Evolutionary conservation across 2,797 vertebrate species (phyloP).

Genomic region (Phoebastria nigripes): DNA sequence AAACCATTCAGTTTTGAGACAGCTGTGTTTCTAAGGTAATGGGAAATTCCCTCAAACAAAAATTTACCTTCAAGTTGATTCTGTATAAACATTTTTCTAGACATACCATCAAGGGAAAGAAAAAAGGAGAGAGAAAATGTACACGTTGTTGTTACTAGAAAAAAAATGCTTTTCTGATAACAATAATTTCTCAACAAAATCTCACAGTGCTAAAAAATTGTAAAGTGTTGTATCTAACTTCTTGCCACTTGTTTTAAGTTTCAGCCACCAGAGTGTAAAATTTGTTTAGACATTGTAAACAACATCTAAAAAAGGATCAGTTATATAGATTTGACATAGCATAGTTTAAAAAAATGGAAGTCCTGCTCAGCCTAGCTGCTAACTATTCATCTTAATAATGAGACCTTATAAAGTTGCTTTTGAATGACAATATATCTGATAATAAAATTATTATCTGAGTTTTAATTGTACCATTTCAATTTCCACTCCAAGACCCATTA

Average conservation of each 20-base stretch:
- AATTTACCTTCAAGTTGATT: not conserved
- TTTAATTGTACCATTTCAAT: not conserved
- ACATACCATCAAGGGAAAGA: not conserved
- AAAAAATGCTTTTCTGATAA: not conserved
- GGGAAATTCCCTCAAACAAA: not conserved
- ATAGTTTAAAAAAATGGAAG: not conserved
- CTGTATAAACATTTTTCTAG: not conserved
- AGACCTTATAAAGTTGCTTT: not conserved
- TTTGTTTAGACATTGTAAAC: not conserved
- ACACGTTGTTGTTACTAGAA: not conserved
- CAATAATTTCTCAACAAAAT: not conserved
- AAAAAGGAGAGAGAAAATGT: not conserved
- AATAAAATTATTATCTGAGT: conserved; percentile 1
- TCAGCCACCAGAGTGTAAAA: not conserved
- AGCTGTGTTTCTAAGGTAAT: not conserved
- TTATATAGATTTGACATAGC: not conserved
- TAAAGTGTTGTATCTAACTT: not conserved
- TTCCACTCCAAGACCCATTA: not conserved
- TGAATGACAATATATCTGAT: not conserved
- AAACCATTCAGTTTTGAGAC: not conserved
- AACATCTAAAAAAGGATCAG: not conserved
- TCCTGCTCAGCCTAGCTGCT: not conserved
- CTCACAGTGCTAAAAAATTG: not conserved
- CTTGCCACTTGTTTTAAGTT: not conserved
- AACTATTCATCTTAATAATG: not conserved